Conservation (phyloP, 2,113 vertebrate genomes). For the Indri indri region DNA sequence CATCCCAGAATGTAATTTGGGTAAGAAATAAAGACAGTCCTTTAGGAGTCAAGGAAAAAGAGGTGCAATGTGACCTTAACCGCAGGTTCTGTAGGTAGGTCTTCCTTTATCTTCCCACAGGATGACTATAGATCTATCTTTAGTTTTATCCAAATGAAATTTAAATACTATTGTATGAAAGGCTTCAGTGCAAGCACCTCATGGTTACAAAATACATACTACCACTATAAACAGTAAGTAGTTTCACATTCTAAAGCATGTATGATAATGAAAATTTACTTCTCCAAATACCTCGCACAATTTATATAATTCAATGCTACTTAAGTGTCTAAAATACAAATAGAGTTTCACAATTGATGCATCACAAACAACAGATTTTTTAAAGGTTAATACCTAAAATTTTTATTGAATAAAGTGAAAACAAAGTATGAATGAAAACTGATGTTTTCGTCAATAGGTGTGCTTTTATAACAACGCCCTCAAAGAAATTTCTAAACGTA, state of each 20-base stretch:
- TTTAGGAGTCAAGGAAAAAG: not conserved
- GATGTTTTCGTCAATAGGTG: not conserved
- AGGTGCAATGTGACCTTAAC: not conserved
- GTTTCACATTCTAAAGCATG: not conserved
- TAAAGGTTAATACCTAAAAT: not conserved
- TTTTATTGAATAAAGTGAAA: not conserved
- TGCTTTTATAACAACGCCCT: not conserved
- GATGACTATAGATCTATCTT: not conserved
- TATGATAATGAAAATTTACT: not conserved
- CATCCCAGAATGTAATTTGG: not conserved
- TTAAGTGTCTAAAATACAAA: not conserved
- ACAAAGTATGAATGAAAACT: not conserved
- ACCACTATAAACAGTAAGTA: not conserved
- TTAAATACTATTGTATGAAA: not conserved
- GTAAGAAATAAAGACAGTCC: not conserved
- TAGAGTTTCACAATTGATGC: not conserved
- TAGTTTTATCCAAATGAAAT: not conserved
- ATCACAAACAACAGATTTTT: not conserved
- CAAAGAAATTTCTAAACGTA: not conserved
- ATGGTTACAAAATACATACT: not conserved
- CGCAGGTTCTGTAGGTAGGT: not conserved
- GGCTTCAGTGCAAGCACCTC: not conserved
- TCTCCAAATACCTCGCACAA: not conserved
- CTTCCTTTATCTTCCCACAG: not conserved
- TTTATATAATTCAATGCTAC: not conserved